Percentiles rank a stretch among this genome's conserved stretches.
These are phyloP conservation scores for Horisme vitalbata DNA, from an alignment of 2,888 invertebrate genomes.

Conservation along the genomic window DNA sequence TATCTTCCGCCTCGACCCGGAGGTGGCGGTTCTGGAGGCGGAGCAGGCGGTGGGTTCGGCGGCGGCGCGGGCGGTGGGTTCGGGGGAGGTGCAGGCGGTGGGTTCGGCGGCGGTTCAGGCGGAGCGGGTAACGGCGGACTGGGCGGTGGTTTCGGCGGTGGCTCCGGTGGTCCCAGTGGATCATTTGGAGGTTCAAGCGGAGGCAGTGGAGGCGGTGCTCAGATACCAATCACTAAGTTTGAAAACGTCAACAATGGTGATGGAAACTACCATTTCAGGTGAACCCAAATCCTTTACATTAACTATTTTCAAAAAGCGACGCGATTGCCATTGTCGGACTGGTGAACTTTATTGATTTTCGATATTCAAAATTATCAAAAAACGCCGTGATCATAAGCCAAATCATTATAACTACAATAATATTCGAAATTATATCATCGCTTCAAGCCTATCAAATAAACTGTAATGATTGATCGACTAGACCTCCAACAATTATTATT, in stretches of 20 bases:
- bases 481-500: too few species aligned
- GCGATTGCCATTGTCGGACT: too few species aligned
- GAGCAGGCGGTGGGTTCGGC: conserved; percentile 36
- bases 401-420: too few species aligned
- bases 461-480: too few species aligned
- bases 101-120: conserved; percentile 53
- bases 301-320: too few species aligned
- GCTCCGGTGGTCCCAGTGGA: conserved; percentile 45
- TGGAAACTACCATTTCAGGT: conserved; percentile 86
- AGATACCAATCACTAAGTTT: conserved; percentile 83
- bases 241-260: conserved; percentile 86
- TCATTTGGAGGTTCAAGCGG: conserved; percentile 37
- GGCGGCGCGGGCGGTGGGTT: conserved; percentile 52
- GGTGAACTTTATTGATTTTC: too few species aligned
- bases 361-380: too few species aligned
- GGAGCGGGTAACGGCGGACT: conserved; percentile 32
- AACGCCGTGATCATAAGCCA: too few species aligned
- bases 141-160: conserved; percentile 44
- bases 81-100: conserved; percentile 36
- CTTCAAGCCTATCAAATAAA: too few species aligned
- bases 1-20: conserved; percentile 47
- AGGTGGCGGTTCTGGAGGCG: conserved; percentile 38
- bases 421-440: too few species aligned
- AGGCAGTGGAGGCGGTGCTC: conserved; percentile 58
- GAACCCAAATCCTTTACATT: too few species aligned